Evolutionary conservation across 2,797 vertebrate species (phyloP), one percentile per base, ranked within the genome.

Genomic region (Catharus ustulatus): DNA sequence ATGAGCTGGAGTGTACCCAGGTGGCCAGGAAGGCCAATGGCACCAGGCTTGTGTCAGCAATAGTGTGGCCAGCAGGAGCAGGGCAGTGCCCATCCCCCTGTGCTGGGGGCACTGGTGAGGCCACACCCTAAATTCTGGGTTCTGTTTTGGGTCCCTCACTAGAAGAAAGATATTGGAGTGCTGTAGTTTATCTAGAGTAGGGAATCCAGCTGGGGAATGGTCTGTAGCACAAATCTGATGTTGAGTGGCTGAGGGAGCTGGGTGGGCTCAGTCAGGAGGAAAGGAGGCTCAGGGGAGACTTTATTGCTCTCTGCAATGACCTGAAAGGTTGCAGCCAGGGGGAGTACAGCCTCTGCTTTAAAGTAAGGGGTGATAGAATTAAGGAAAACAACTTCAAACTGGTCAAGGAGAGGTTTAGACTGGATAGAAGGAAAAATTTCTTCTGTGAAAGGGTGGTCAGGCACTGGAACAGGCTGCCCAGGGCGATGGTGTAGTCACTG

Each of bases 91-190:
- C 7, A 4, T 46, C 2, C 10, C 29, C 4, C 14, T 48, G 58
- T 48, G 22, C 46, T 59, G 10, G 4, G 5, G 11, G 9, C 40
- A 38, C 19, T 54, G 51, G 1, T 22, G 52, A n/a, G 40, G 40
- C 4, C 11, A 22, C 4, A 54, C 3, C 13, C n/a, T 3, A 0
- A 78, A 18, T 55, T 2, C 4, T 57, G 30, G 1, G 5, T 5
- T 40, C 15, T 7, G 24, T n/a, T 91, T 62, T 54, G 36, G 5
- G 5, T 4, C 4, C 8, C 14, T 62, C 10, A 29, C 3, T 4
- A 3, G 6, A 46, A 5, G 13, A 55, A 46, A 4, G 10, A 22
- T 12, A 10, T 1, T 6, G 16, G 11, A 24, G 10, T 15, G 5
- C 15, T 74, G 17, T 4, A 83, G 4, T 0, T 0, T 13, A 16